Evolutionary conservation across 2,888 invertebrate species (phyloP), one percentile per base, ranked within the genome.

Genomic region (Drosophila silvestris): DNA sequence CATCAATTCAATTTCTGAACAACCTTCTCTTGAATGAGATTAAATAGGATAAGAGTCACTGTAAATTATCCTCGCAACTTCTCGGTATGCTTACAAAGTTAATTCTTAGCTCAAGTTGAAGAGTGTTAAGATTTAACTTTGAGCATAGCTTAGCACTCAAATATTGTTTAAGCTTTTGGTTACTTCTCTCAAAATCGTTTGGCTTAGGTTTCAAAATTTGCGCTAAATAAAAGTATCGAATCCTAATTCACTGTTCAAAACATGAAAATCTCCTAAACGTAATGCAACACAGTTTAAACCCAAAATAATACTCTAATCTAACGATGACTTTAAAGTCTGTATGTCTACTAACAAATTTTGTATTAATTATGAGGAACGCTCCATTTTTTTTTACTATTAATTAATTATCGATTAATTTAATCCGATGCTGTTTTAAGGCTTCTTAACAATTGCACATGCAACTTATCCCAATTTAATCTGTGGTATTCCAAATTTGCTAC

Each of bases 1-100:
- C 54, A 63, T 33, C 35, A 41, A 16, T 39, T 52, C n/a, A 14
- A 16, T 12, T 5, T 39, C 3, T 58, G 32, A 44, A 22, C 32
- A 41, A 30, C 57, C n/a, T 16, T 16, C 16, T 9, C 16, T 30
- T 22, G 16, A n/a, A 30, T 44, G 22, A 22, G 19, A 58, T 58
- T 58, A 58, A 58, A 44, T 57, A 9, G 57, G 57, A 57, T 41
- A 32, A 22, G 6, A 58, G 6, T 10, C 16, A 9, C 3, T n/a
- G 12, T 28, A n/a, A 19, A n/a, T 52, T 30, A n/a, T 30, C 22
- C 22, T 28, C 5, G 14, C 9, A n/a, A n/a, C 7, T 33, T 30
- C 53, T 30, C 16, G 9, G 32, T 16, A 58, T 32, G 30, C n/a
- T 30, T 32, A 44, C 22, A 30, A 58, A 41, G 32, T 32, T 9